Conservation (phyloP, 2,888 invertebrate genomes). For the Coremacera marginata region DNA sequence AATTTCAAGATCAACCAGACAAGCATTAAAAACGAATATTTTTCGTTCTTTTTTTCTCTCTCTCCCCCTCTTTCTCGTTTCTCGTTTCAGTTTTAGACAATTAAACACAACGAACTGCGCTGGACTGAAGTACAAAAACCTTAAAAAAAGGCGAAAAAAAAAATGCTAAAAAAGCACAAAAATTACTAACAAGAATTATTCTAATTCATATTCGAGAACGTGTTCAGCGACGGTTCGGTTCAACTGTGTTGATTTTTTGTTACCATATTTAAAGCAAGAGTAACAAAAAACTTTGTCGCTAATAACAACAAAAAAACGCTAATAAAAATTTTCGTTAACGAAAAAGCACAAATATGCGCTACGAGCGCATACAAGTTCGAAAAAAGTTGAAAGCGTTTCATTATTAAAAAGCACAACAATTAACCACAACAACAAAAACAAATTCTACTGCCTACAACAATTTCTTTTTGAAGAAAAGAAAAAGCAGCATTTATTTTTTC, state of each 20-base stretch:
- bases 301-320: slow-evolving; percentile 40
- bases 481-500: slow-evolving; percentile 27
- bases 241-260: background rate
- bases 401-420: slow-evolving; percentile 35
- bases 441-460: slow-evolving; percentile 9
- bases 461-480: background rate
- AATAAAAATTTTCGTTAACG: slow-evolving; percentile 14
- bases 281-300: slow-evolving; percentile 20
- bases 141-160: slow-evolving; percentile 26
- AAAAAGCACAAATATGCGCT: slow-evolving; percentile 54
- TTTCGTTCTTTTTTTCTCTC: slow-evolving; percentile 1
- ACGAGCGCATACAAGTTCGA: slow-evolving; percentile 61
- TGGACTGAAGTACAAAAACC: background rate
- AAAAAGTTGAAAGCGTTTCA: slow-evolving; percentile 54
- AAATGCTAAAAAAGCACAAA: background rate
- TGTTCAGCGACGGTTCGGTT: background rate
- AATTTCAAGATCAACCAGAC: background rate
- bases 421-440: slow-evolving; percentile 44
- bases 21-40: slow-evolving; percentile 7
- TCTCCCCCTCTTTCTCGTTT: slow-evolving; percentile 27
- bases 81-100: slow-evolving; percentile 44
- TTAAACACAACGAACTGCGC: slow-evolving; percentile 16
- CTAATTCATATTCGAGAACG: background rate
- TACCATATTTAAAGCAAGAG: background rate
- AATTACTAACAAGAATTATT: background rate